Percentiles rank a stretch among this genome's conserved stretches.
Conservation (phyloP, 2,113 vertebrate species). For the Pseudorhombus dupliciocellatus region DNA sequence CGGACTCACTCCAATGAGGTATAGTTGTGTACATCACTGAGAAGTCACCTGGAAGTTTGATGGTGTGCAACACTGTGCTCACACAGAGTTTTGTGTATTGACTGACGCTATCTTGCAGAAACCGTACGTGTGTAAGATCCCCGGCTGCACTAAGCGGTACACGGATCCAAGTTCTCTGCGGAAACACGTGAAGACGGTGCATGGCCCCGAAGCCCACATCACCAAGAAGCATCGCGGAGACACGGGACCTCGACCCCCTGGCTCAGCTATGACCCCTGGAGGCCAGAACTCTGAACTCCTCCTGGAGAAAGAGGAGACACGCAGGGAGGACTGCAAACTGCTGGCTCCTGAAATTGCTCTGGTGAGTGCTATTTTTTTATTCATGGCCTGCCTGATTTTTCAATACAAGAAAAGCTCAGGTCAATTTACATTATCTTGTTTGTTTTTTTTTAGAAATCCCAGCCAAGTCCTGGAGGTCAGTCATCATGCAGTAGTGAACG, state of each 20-base stretch:
- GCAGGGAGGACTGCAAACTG: constrained; percentile 89
- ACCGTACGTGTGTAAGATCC: constrained; percentile 96
- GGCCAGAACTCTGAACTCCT: constrained; percentile 82
- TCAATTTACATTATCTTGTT: not conserved
- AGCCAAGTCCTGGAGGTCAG: constrained; percentile 92
- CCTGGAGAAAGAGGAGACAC: constrained; percentile 87
- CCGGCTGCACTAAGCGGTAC: constrained; percentile 96
- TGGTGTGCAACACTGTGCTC: not conserved
- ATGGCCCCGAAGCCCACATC: constrained; percentile 95
- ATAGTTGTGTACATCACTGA: constrained; percentile 50
- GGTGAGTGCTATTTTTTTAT: constrained; percentile 76
- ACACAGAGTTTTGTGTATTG: not conserved
- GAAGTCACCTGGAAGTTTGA: not conserved
- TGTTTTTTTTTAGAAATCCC: constrained; percentile 85
- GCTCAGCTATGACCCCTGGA: constrained; percentile 67
- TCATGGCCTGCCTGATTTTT: not conserved
- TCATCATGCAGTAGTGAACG: constrained; percentile 97
- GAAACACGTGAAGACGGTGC: constrained; percentile 97
- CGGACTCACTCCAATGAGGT: constrained; percentile 98
- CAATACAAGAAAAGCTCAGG: not conserved
- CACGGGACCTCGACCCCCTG: constrained; percentile 77
- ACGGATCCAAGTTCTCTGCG: constrained; percentile 96
- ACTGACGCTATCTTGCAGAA: constrained; percentile 81
- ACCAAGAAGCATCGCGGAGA: constrained; percentile 96
- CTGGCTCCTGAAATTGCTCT: constrained; percentile 86